Conservation (phyloP, 2,113 vertebrate species). For the Malurus alboscapulatus region DNA sequence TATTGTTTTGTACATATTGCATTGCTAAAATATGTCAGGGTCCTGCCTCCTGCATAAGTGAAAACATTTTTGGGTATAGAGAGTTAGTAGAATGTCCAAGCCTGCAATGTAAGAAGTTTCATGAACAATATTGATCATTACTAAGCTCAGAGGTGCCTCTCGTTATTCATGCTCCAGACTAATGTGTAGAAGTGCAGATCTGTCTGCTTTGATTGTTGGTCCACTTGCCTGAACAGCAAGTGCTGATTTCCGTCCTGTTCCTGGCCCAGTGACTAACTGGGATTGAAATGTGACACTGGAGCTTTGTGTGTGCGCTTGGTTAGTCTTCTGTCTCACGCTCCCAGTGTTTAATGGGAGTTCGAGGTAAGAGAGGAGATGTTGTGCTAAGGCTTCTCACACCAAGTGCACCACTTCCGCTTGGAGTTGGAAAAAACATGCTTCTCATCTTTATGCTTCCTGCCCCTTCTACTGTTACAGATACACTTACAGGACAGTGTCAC, state of each 20-base stretch:
- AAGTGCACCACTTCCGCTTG: background rate
- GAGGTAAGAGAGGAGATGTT: background rate
- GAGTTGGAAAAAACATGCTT: background rate
- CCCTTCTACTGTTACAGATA: background rate
- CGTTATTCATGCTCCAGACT: background rate
- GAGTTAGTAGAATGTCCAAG: background rate
- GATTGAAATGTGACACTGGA: slow-evolving; percentile 15
- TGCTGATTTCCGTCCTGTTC: background rate
- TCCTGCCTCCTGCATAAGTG: background rate
- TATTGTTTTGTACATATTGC: background rate
- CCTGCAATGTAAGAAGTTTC: background rate
- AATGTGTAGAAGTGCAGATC: background rate
- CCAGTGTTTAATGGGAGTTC: background rate
- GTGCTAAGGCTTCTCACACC: background rate
- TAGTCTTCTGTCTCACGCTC: background rate
- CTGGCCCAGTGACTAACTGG: background rate
- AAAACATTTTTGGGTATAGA: background rate
- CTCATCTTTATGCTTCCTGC: background rate
- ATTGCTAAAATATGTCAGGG: background rate
- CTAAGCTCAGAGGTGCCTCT: background rate
- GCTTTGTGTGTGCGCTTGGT: background rate
- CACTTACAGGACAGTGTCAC: background rate
- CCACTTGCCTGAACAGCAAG: slow-evolving; percentile 1
- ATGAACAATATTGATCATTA: background rate
- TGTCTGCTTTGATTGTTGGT: slow-evolving; percentile 18